Conservation (phyloP, 2,797 vertebrate genomes). For the Eremophila alpestris region DNA sequence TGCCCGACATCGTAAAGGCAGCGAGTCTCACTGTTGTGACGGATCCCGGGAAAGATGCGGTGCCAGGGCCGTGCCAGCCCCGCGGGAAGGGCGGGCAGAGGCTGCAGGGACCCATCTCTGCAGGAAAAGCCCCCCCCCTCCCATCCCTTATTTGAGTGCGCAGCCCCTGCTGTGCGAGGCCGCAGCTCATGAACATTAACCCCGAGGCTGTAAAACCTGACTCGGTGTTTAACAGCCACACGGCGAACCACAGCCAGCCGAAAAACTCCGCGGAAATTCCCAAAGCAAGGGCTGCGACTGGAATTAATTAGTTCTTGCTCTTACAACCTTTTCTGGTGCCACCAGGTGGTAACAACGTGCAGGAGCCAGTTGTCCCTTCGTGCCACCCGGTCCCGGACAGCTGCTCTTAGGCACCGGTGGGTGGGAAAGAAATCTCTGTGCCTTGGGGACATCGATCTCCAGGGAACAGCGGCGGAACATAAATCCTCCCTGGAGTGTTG, state of each 20-base stretch:
- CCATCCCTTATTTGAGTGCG: neutral
- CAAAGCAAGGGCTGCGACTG: neutral
- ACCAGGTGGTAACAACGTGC: slow-evolving; percentile 51
- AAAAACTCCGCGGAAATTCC: neutral
- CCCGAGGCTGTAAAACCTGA: neutral
- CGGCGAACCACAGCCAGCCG: neutral
- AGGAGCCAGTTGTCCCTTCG: neutral
- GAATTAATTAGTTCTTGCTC: slow-evolving; percentile 18
- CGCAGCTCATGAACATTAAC: slow-evolving; percentile 13
- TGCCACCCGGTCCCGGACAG: accelerated
- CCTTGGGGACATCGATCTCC: neutral
- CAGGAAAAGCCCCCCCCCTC: neutral
- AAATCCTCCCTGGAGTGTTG: neutral
- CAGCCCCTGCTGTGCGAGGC: neutral
- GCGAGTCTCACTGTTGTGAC: accelerated
- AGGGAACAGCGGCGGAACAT: neutral
- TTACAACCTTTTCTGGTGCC: slow-evolving; percentile 50
- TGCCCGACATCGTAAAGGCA: accelerated
- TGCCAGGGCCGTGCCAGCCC: accelerated
- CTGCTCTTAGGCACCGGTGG: neutral
- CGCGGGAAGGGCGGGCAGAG: accelerated
- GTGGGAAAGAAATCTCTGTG: neutral
- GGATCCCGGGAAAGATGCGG: accelerated
- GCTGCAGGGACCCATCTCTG: neutral
- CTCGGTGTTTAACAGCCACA: slow-evolving; percentile 5